Base-by-base conservation (phyloP, 2,888 invertebrate species). In the Zele albiditarsus region DNA sequence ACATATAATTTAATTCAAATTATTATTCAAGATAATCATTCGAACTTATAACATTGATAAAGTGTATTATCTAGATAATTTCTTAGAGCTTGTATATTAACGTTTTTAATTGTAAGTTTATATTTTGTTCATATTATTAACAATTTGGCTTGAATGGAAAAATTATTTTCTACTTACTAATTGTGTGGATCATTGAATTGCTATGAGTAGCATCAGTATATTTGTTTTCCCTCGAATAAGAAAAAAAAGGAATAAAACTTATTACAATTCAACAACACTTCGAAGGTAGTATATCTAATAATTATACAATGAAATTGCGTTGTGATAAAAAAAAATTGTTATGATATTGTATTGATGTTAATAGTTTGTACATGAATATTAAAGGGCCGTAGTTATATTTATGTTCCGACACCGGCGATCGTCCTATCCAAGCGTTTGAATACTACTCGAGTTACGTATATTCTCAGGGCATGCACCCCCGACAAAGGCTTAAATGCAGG, bases 381-480 rank as follows among this genome's bases (percentile, higher is more conserved):
- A 25, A 16, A n/a, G n/a, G 20, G n/a, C n/a, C 12, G 62, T 62
- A n/a, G 28, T 10, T 62, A 62, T 53, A n/a, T 53, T 53, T 53
- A 10, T 28, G 12, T 31, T 62, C 10, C n/a, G 71, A 73, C 72
- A 72, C 78, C 69, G 71, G 76, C 77, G 75, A 78, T 77, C 77
- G 80, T 81, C 81, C 80, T 79, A 80, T 77, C 77, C 77, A 81
- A 79, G 76, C 80, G 82, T 79, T 80, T 74, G 80, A 67, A 67
- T 82, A 83, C 83, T 82, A 82, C 80, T 83, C 83, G 82, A 82
- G 80, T 84, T 80, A 80, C 80, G 82, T 80, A 84, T 80, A 84
- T 84, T 83, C 80, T 79, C 81, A 84, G 86, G 86, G 85, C 87
- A 85, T 84, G 82, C 84, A 87, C 86, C 87, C 86, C 83, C 84